Evolutionary conservation across 1,140 invertebrate species (phyloP).

Genomic region (Drosophila parvula): DNA sequence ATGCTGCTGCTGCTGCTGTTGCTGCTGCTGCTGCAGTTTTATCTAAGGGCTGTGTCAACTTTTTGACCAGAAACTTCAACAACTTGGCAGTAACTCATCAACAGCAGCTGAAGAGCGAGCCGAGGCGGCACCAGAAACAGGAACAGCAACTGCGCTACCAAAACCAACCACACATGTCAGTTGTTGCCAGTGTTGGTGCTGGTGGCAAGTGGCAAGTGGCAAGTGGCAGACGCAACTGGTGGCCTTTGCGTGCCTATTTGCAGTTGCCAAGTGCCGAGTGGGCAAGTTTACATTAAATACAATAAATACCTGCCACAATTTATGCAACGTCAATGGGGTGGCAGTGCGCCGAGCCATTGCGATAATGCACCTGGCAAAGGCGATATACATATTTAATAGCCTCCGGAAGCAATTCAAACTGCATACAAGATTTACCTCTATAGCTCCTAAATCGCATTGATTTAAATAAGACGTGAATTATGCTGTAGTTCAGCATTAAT

Average conservation of each 20-base stretch:
- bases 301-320: conserved; percentile 77
- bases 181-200: conserved; percentile 24
- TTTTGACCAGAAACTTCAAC: conserved; percentile 71
- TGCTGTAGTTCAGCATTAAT: conserved; percentile 4
- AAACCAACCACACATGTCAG: conserved; percentile 54
- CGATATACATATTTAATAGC: conserved; percentile 51
- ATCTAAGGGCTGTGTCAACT: conserved; percentile 65
- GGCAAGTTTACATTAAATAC: conserved; percentile 80
- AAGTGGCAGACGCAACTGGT: conserved; percentile 64
- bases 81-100: conserved; percentile 61
- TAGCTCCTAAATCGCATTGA: conserved; percentile 25
- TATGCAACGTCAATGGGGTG: conserved; percentile 65
- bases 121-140: conserved; percentile 6
- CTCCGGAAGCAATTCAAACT: conserved; percentile 50
- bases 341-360: conserved; percentile 12
- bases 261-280: conserved; percentile 73
- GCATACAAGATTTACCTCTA: conserved; percentile 42
- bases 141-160: conserved; percentile 27
- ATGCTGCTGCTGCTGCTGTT: too few species aligned
- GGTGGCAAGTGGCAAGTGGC: conserved; percentile 35
- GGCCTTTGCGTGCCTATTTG: conserved; percentile 76
- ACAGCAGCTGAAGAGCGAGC: conserved; percentile 35
- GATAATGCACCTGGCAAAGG: conserved; percentile 21
- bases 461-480: conserved; percentile 12
- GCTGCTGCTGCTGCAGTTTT: conserved; percentile 33